Base-by-base conservation (phyloP, 1,140 invertebrate genomes). In the Drosophila trapezifrons region DNA sequence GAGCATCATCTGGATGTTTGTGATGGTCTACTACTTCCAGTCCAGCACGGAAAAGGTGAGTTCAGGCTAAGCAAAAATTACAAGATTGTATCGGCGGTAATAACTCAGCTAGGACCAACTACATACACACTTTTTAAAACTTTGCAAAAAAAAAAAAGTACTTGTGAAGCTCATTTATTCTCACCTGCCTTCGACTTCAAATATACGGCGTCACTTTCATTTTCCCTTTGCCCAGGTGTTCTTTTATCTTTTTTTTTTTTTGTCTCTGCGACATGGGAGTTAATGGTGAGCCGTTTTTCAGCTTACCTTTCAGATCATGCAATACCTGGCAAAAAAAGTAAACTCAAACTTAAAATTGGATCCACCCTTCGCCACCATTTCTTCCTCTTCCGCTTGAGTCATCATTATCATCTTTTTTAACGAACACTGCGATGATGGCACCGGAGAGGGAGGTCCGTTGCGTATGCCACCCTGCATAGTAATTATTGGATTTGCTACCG, bases 1-100 rank as follows among this genome's bases (percentile, higher is more conserved):
- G 45, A 92, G 84, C 82, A 77, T 92, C 67, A 90, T 91, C 45
- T 92, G 91, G 91, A 92, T 92, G 91, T 92, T 92, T 59, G 82
- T 92, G 45, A 90, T 92, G 90, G 82, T 92, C 52, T 92, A 92
- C 63, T 92, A 91, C 70, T 92, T 92, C 60, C 91, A 92, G 67
- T 76, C 91, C 73, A 92, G 78, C 67, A 92, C 90, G 29, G 90
- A 91, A 56, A 92, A 92, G 91, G 91, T 92, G 64, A 91, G 90
- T 73, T 10, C 9, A 8, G n/a, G 1, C 38, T 60, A 10, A 8
- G 3, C 3, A 22, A 43, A n/a, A 15, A 32, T 22, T 32, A 45
- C 1, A 32, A 55, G 27, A 37, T 37, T 18, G n/a, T 38, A 35
- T 58, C 12, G 12, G 20, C 10, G 62, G 29, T 1, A 25, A 45